Base-by-base conservation (phyloP, 37 sponge, comb jelly and placozoan genomes). In the Eunapius fragilis region DNA sequence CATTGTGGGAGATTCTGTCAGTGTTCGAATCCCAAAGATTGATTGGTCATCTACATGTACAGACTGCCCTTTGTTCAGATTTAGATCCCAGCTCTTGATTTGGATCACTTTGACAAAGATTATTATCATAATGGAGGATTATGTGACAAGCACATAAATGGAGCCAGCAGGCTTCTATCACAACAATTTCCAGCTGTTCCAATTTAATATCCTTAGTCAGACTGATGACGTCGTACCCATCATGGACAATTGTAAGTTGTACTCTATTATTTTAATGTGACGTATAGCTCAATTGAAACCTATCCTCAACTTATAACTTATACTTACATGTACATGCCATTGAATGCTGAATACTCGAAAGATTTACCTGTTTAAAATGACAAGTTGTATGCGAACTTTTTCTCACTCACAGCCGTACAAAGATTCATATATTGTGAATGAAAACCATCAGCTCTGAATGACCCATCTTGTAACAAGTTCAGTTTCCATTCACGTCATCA, bases 1-100 rank as follows among this genome's bases (percentile, higher is more conserved):
- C 70, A 23, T 41, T 30, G 31, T n/a, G 3, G 84, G 84, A 5
- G 84, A 83, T 23, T 32, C 25, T 28, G 89, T 88, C 67, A 34
- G 38, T 27, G 78, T 88, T 32, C 28, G 83, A 26, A 34, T 88
- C 5, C 89, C 83, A 3, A 68, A 82, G 30, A 81, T 87, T 81
- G 88, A 87, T 68, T 77, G 82, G 22, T 17, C 88, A 35, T 82
- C 79, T 31, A 83, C 89, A 41, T 83, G 78, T 82, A 24, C 72
- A 14, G 84, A 76, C 67, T 45, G 47, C 47, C 9, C 47, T 45
- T 45, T 45, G 47, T 45, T 45, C 47, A 45, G 47, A 45, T 45
- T 45, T 77, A 47, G 78, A 77, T 37, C 27, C 17, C 33, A 35
- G n/a, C 33, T 27, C 2, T 77, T 14, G 38, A 35, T 41, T 41